Percentiles rank a stretch among this genome's conserved stretches.
phyloP scores from a whole-genome alignment of 53 echinoderm and acorn worm species.

The Crossaster papposus region DNA sequence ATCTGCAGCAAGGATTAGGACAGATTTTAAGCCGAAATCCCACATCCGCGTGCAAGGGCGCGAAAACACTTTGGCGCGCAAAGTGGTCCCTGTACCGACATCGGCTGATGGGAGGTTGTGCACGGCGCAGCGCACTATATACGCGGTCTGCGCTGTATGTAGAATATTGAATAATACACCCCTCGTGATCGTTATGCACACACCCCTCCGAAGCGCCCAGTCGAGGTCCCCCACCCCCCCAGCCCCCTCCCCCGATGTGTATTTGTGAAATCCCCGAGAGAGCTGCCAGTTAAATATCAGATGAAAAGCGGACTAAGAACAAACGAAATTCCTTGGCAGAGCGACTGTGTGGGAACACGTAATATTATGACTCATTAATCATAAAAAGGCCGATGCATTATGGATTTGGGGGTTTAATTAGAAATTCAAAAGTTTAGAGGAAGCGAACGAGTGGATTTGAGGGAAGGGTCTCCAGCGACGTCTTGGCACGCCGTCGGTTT shows the following conservation, averaged over 20 bases:
- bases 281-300: not conserved
- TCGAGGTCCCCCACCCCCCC: not conserved
- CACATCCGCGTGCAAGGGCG: constrained; percentile 10
- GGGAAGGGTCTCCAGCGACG: constrained; percentile 27
- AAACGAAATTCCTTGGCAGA: constrained; percentile 1
- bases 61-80: constrained; percentile 7
- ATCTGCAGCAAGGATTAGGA: constrained; percentile 31
- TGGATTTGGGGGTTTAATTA: constrained; percentile 44
- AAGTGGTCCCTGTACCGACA: not conserved
- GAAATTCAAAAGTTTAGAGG: not conserved
- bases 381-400: constrained; percentile 53
- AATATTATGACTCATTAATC: constrained; percentile 59
- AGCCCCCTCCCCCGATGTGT: not conserved
- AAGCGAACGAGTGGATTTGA: constrained; percentile 17
- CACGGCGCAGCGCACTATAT: not conserved
- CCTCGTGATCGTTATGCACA: not conserved
- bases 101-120: constrained; percentile 11
- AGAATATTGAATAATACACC: constrained; percentile 38
- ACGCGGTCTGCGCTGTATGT: not conserved
- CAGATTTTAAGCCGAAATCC: not conserved
- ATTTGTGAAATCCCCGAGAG: constrained; percentile 43
- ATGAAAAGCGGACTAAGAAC: constrained; percentile 20
- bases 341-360: constrained; percentile 36
- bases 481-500: constrained; percentile 12
- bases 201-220: not conserved